Base-by-base conservation (phyloP, 2,113 vertebrate species). In the Festucalex cinctus region DNA sequence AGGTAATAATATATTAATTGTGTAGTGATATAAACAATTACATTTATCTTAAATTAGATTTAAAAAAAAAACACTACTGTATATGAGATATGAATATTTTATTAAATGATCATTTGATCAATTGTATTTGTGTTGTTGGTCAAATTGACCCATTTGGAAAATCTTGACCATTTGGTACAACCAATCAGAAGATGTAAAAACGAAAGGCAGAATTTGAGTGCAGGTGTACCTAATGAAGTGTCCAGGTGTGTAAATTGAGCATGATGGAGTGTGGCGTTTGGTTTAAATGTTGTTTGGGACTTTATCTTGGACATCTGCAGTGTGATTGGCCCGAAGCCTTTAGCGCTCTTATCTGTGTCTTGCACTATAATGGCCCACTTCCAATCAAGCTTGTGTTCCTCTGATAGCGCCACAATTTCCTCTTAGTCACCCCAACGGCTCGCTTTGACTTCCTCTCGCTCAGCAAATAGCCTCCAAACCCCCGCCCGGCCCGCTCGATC, bases 321-420 rank as follows among this genome's bases (percentile, higher is more conserved):
- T 89, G 90, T 85, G 79, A 32, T 57, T 57, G 6, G 26, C 54
- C 84, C 75, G 84, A 90, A 90, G 87, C 74, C 54, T 84, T 82
- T 17, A 8, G 70, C 74, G 39, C 67, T 68, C 83, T 89, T 88
- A 92, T 92, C 90, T 70, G 73, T 53, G 63, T 60, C 32, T 17
- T 56, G 74, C 76, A 46, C 1, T 59, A 51, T 90, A 92, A 93
- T 92, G 89, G 84, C 86, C 58, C 78, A 91, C 89, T 91, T 92
- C 92, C 90, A 89, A 85, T 85, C 79, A 58, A 17, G 77, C 87
- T 90, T 66, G 80, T 89, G 83, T 87, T 78, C 78, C 71, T 78
- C 65, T 53, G 80, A 88, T 82, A 77, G 74, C 58, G 68, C 72
- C 10, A 62, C 71, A 70, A 70, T 75, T 78, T 70, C 69, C 64